These are phyloP conservation scores for Opisthograptis luteolata DNA, from an alignment of 2,888 invertebrate genomes.

Conservation along the genomic window DNA sequence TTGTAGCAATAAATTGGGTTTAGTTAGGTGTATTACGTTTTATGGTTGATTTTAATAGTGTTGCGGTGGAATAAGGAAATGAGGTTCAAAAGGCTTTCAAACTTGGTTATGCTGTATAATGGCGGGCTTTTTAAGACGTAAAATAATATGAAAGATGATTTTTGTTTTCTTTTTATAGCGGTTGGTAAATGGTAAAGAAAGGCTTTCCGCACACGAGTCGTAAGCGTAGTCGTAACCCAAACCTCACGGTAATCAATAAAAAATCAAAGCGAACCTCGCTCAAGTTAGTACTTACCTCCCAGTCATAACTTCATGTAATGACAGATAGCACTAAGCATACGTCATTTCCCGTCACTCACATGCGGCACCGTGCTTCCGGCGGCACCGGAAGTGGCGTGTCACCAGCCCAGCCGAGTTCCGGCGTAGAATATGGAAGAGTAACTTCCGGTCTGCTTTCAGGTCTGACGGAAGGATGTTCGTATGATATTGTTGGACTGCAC, in stretches of 20 bases:
- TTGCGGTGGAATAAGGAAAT: conserved; percentile 30
- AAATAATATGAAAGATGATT: conserved; percentile 4
- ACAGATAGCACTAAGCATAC: conserved; percentile 14
- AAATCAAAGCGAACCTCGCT: not conserved
- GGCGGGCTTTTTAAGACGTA: conserved; percentile 6
- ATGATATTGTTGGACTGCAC: conserved; percentile 1
- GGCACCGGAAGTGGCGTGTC: conserved; percentile 23
- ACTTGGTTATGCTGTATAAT: conserved; percentile 21
- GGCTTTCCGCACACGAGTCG: too few species aligned
- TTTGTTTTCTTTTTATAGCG: not conserved
- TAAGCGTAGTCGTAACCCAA: too few species aligned
- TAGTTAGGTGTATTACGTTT: conserved; percentile 29
- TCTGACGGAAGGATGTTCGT: conserved; percentile 5
- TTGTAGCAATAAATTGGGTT: conserved; percentile 31
- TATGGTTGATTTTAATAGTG: conserved; percentile 29
- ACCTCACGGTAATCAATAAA: not conserved
- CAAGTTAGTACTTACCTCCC: not conserved
- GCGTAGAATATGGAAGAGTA: conserved; percentile 18
- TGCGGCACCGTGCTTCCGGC: conserved; percentile 8
- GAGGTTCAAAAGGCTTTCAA: too few species aligned
- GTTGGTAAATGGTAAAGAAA: too few species aligned
- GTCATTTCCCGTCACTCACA: conserved; percentile 19
- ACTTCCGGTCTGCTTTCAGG: conserved; percentile 19
- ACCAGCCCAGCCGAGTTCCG: conserved; percentile 23
- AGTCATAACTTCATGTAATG: conserved; percentile 1